Conservation (phyloP, 2,113 vertebrate species). For the Beaufortia kweichowensis region DNA sequence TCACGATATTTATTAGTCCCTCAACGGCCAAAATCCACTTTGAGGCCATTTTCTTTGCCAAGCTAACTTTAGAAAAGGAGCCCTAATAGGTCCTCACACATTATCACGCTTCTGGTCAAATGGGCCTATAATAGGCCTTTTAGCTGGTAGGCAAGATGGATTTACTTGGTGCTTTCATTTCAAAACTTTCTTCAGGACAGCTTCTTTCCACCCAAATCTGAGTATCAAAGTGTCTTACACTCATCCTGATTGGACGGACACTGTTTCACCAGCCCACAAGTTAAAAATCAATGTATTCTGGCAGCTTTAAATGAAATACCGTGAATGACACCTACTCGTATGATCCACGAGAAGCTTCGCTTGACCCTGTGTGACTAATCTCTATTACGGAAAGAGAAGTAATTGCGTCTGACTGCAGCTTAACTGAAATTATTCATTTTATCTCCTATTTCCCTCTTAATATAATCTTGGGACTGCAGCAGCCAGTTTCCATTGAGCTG, state of each 20-base stretch:
- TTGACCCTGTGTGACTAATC: slow-evolving; percentile 3
- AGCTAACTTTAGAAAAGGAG: slow-evolving; percentile 35
- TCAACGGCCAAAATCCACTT: slow-evolving; percentile 31
- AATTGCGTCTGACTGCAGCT: slow-evolving; percentile 17
- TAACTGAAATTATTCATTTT: slow-evolving; percentile 31
- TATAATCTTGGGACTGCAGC: background rate
- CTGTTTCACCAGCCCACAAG: slow-evolving; percentile 2
- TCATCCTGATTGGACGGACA: background rate
- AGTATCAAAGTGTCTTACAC: slow-evolving; percentile 17
- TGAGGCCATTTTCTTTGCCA: slow-evolving; percentile 36
- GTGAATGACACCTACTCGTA: background rate
- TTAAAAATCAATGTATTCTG: background rate
- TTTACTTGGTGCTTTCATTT: slow-evolving; percentile 47
- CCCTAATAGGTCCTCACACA: slow-evolving; percentile 37
- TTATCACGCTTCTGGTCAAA: slow-evolving; percentile 42
- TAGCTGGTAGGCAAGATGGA: slow-evolving; percentile 40
- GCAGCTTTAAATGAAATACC: background rate
- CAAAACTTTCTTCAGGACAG: slow-evolving; percentile 47
- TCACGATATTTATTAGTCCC: slow-evolving; percentile 47
- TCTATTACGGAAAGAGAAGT: background rate
- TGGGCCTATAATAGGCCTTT: slow-evolving; percentile 45
- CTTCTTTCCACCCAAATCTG: slow-evolving; percentile 50
- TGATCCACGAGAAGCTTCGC: background rate
- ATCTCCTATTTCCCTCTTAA: slow-evolving; percentile 33
- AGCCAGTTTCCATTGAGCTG: background rate